Base-by-base conservation (phyloP, 64 coral and sea anemone species). In the Cladopsammia gracilis region DNA sequence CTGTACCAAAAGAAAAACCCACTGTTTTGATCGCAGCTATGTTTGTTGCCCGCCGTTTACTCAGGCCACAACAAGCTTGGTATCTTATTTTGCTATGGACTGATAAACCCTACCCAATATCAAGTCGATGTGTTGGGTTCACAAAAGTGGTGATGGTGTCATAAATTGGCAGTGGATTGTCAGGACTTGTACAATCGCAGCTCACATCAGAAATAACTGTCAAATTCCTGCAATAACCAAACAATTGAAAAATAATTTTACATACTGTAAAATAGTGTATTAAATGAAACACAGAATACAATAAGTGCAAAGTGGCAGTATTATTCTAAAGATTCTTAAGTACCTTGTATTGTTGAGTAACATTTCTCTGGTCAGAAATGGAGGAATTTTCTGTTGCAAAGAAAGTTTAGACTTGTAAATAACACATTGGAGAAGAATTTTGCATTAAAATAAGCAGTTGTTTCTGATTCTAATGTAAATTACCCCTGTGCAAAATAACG, bases 131-230 rank as follows among this genome's bases (percentile, higher is more conserved):
- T 61, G 85, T 56, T 53, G 92, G 92, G n/a, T 76, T 25, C 62
- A 60, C 18, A 67, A 93, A 93, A 5, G 92, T 79, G 16, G 92
- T 93, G 34, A 93, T 88, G 7, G 86, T 67, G 46, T 67, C 57
- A 56, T 93, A 93, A 54, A 93, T 88, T 61, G 92, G 92, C 12
- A 93, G 60, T 14, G 92, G 92, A 47, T 93, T 93, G 44, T 93
- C 70, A 49, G 85, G 85, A 64, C 76, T 93, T 50, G 73, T 88
- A 70, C 92, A 93, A 54, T 93, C 92, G 73, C 92, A 93, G 26
- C 92, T 93, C 25, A 93, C 92, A 60, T 93, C 92, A 73, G 87
- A 86, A 80, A 93, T 77, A 62, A 93, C 85, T 51, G 92, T 72
- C 13, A 93, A 58, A 20, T 20, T 72, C 62, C 92, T 93, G 16